These are phyloP conservation scores for Phania funesta DNA, from an alignment of 2,888 invertebrate genomes.

Conservation along the genomic window DNA sequence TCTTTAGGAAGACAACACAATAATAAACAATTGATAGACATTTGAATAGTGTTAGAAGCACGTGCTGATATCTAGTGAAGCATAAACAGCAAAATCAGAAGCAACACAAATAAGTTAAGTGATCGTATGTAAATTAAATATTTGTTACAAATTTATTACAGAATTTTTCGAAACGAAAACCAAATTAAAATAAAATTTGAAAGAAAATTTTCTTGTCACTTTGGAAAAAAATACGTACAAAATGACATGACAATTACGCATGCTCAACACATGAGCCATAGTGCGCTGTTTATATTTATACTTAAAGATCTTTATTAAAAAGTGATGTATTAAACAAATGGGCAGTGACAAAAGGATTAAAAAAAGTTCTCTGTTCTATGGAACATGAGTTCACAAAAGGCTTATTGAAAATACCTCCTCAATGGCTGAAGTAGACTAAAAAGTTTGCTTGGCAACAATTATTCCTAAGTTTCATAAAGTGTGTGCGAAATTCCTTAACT, in stretches of 20 bases:
- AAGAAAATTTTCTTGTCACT: not conserved
- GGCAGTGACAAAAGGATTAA: not conserved
- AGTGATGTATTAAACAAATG: not conserved
- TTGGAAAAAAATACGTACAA: constrained; percentile 35
- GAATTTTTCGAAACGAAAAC: not conserved
- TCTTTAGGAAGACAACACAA: constrained; percentile 60
- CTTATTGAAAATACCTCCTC: constrained; percentile 11
- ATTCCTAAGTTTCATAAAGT: constrained; percentile 17
- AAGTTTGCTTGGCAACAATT: constrained; percentile 31
- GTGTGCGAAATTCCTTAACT: constrained; percentile 60
- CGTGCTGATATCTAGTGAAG: constrained; percentile 53
- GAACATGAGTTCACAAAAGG: not conserved
- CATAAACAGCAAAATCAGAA: constrained; percentile 9
- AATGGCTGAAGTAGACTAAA: not conserved
- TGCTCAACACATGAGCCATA: constrained; percentile 27
- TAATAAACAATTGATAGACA: constrained; percentile 69
- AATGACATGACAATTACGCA: constrained; percentile 58
- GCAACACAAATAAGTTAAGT: constrained; percentile 41
- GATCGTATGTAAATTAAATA: constrained; percentile 59
- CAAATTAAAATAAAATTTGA: not conserved
- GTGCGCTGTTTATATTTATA: constrained; percentile 5
- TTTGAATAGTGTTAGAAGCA: constrained; percentile 69
- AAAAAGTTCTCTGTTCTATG: no score
- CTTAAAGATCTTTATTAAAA: not conserved
- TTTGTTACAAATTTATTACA: constrained; percentile 63